Evolutionary conservation across 2,888 invertebrate genomes (phyloP).

Genomic region (Elgonia sp.): DNA sequence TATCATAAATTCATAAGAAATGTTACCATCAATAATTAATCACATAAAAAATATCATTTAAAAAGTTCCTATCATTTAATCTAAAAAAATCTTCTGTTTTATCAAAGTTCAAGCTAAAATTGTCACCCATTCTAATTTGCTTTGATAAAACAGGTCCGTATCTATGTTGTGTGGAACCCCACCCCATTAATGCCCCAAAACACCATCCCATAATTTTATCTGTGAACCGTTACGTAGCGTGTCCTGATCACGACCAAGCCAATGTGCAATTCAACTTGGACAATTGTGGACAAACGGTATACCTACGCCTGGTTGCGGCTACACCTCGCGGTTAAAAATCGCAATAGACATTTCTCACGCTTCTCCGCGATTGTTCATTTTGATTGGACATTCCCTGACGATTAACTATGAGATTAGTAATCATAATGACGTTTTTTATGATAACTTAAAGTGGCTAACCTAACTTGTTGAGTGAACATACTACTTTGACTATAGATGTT

Average conservation of each 20-base stretch:
- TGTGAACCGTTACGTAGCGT: slow-evolving; percentile 87
- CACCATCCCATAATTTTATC: slow-evolving; percentile 78
- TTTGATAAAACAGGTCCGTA: too few species aligned
- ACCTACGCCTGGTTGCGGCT: neutral
- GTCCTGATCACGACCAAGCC: slow-evolving; percentile 77
- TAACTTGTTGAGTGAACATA: slow-evolving; percentile 32
- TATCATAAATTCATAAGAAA: too few species aligned
- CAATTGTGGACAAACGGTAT: slow-evolving; percentile 16
- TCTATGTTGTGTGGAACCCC: too few species aligned
- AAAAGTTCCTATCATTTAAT: too few species aligned
- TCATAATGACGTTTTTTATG: slow-evolving; percentile 29
- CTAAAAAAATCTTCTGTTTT: too few species aligned
- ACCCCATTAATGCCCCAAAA: too few species aligned
- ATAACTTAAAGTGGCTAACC: slow-evolving; percentile 24
- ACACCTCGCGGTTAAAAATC: slow-evolving; percentile 11
- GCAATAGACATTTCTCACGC: neutral
- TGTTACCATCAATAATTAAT: too few species aligned
- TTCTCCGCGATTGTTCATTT: slow-evolving; percentile 41
- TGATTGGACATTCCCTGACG: slow-evolving; percentile 30
- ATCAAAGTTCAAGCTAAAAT: too few species aligned
- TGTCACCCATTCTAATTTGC: too few species aligned
- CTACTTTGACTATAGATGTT: slow-evolving; percentile 45
- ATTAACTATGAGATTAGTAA: slow-evolving; percentile 25
- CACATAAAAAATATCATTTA: too few species aligned
- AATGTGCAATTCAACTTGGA: slow-evolving; percentile 41